Evolutionary conservation across 23 tunicate species (phyloP).

Genomic region (Corella eumyota): DNA sequence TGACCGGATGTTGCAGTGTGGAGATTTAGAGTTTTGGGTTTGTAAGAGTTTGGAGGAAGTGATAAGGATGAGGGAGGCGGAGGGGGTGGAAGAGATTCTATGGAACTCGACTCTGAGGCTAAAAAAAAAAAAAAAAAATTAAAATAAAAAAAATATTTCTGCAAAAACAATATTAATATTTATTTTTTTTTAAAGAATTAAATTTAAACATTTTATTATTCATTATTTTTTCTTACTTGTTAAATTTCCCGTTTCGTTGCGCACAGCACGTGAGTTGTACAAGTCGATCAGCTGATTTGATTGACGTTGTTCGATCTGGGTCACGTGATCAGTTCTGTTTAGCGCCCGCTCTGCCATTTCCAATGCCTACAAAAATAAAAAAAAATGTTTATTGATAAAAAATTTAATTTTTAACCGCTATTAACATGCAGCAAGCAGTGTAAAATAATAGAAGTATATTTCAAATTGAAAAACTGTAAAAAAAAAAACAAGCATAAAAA

Average conservation of each 20-base stretch:
- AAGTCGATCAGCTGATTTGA: conserved; percentile 24
- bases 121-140: conserved; percentile 6
- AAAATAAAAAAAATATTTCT: background rate
- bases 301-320: conserved; percentile 37
- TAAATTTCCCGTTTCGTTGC: conserved; percentile 10
- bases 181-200: too few relatives aligned
- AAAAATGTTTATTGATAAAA: background rate
- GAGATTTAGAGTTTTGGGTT: conserved; percentile 13
- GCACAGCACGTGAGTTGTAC: conserved; percentile 18
- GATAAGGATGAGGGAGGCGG: conserved; percentile 36
- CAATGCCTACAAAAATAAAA: conserved; percentile 55
- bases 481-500: background rate
- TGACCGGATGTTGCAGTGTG: conserved; percentile 3
- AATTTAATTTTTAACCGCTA: background rate
- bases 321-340: conserved; percentile 43
- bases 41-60: conserved; percentile 7
- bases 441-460: too few relatives aligned
- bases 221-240: conserved; percentile 26
- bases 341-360: conserved; percentile 77
- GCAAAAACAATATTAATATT: too few relatives aligned
- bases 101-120: conserved; percentile 84
- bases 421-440: background rate
- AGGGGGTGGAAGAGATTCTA: conserved; percentile 77
- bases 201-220: too few relatives aligned
- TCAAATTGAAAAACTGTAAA: background rate